Evolutionary conservation across 1,140 invertebrate species (phyloP).

Genomic region (Frieseomelitta varia): DNA sequence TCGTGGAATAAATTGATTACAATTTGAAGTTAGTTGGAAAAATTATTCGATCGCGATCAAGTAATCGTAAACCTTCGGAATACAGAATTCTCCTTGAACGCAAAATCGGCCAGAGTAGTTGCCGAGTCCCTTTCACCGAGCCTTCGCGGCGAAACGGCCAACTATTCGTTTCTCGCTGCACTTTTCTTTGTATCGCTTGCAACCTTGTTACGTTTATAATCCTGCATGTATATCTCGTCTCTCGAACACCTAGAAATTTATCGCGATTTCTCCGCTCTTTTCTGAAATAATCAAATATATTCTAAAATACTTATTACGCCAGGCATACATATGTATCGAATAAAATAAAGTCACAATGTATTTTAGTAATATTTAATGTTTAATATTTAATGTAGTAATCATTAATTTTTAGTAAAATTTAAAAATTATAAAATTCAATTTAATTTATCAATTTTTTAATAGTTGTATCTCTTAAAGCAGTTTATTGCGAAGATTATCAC

Average conservation of each 20-base stretch:
- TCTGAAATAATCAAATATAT: not conserved
- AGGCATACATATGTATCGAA: not conserved
- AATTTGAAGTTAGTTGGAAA: slow-evolving; percentile 58
- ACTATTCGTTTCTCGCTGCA: slow-evolving; percentile 29
- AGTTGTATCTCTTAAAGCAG: no score
- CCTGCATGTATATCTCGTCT: not conserved
- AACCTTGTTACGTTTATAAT: slow-evolving; percentile 32
- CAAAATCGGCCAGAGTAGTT: slow-evolving; percentile 67
- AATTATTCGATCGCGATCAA: slow-evolving; percentile 55
- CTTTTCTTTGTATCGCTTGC: slow-evolving; percentile 39
- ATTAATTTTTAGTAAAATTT: not conserved
- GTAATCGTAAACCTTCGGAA: slow-evolving; percentile 7
- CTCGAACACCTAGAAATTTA: not conserved
- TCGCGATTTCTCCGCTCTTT: not conserved
- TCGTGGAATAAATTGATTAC: not conserved
- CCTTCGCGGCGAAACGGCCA: slow-evolving; percentile 48
- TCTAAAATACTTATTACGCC: not conserved
- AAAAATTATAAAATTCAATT: no score
- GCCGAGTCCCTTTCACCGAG: slow-evolving; percentile 77
- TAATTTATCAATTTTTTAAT: no score
- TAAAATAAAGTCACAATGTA: not conserved
- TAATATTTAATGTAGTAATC: not conserved
- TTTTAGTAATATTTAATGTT: not conserved
- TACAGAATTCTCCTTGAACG: slow-evolving; percentile 77
- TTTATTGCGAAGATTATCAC: no score